Base-by-base conservation (phyloP, 1,140 invertebrate genomes). In the Ylistrum balloti region DNA sequence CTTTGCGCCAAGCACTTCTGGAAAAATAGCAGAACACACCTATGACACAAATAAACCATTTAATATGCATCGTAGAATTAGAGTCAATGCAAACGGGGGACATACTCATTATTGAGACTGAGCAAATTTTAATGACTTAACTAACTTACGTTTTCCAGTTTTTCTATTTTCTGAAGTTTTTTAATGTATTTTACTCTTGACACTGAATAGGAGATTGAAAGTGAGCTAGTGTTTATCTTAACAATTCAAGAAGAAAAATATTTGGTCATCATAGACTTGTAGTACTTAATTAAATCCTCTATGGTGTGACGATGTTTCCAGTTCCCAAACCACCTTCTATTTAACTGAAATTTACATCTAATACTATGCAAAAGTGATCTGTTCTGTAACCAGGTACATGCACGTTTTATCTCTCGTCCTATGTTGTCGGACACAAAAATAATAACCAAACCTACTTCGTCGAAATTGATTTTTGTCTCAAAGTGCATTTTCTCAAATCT, bases 191-290 rank as follows among this genome's bases (percentile, higher is more conserved):
- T 41, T 41, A 34, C 34, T 45, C 86, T 89, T 41, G 35, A 41
- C 17, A 89, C 86, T 35, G 33, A 85, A 86, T 86, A 45, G 10
- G 28, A 28, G 33, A 89, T 35, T 22, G 85, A 45, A 0, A 89
- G 0, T n/a, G 3, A 38, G 22, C 88, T 33, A 11, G 86, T 86
- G 13, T n/a, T n/a, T 41, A 34, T 45, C 86, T 74, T 89, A 86
- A 0, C 86, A 20, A 22, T 86, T 45, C 28, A 86, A 85, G n/a
- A 89, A 20, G 86, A n/a, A n/a, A n/a, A n/a, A 89, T 0, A 41
- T 15, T 86, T 89, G 48, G 35, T 89, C 88, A 89, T 89, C 33
- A 7, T 38, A n/a, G 35, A 38, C 35, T 38, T 38, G 35, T 88
- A 17, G 32, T 28, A 85, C 33, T n/a, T 74, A 88, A 32, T 38